Percentiles rank a stretch among this genome's conserved stretches.
These are phyloP conservation scores for Vipera latastei DNA, from an alignment of 2,797 vertebrate genomes.

Conservation along the genomic window DNA sequence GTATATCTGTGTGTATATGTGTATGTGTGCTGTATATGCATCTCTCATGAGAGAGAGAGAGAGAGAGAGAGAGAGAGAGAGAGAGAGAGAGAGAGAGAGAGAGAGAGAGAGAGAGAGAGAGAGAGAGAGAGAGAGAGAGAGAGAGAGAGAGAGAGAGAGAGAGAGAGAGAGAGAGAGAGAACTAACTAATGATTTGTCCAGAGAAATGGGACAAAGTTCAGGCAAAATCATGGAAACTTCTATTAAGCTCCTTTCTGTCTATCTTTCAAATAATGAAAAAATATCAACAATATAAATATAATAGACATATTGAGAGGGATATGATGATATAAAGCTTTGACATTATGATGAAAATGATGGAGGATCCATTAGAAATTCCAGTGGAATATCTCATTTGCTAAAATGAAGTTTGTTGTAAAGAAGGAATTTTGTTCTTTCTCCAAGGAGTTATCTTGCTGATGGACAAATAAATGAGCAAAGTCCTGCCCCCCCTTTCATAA, in stretches of 20 bases:
- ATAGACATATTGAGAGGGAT: not conserved
- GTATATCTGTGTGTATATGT: no score
- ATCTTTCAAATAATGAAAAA: not conserved
- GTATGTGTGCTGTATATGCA: not conserved
- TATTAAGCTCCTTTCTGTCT: slow-evolving; percentile 12
- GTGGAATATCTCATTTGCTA: not conserved
- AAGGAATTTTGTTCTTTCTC: not conserved
- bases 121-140: no score
- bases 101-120: no score
- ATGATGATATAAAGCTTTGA: not conserved
- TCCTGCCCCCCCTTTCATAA: not conserved
- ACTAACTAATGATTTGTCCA: not conserved
- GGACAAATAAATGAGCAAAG: not conserved
- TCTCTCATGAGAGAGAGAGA: not conserved
- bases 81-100: no score
- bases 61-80: no score
- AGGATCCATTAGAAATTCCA: not conserved
- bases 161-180: not conserved
- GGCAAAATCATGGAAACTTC: not conserved
- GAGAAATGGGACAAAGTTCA: not conserved
- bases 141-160: no score
- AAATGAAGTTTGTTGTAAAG: not conserved
- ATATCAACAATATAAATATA: slow-evolving; percentile 3
- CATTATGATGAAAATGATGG: not conserved
- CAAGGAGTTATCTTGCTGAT: not conserved